Base-by-base conservation (phyloP, 2,888 invertebrate genomes). In the Tipula confusa region DNA sequence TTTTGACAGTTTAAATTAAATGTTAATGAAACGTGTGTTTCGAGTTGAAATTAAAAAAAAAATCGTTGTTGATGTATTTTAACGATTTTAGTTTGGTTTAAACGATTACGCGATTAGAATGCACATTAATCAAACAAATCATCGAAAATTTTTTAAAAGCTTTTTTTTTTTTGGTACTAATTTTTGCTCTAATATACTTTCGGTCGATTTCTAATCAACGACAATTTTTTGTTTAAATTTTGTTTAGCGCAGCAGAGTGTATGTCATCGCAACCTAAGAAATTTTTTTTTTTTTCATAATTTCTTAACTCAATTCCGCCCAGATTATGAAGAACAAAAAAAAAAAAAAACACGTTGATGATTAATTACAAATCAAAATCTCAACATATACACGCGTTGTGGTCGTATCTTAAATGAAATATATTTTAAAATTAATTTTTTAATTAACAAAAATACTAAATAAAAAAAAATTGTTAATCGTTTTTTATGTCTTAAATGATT, bases 1-100 rank as follows among this genome's bases (percentile, higher is more conserved):
- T 64, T 64, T 64, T 64, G 64, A 64, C 64, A 64, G 64, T 24
- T 64, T 64, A 64, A 64, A 64, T 64, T 64, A 64, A 64, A 64
- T 64, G 64, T 64, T 64, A 64, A 24, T 24, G 24, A 64, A 24
- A 64, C 24, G 9, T 64, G 64, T 24, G 24, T 64, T 64, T 64
- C 64, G 64, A 64, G 64, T 18, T 43, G 43, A 43, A 43, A 43
- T 7, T 43, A n/a, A n/a, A n/a, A n/a, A n/a, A n/a, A n/a, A n/a
- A n/a, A n/a, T n/a, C n/a, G n/a, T n/a, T n/a, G n/a, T n/a, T n/a
- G n/a, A n/a, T n/a, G n/a, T n/a, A n/a, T n/a, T n/a, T n/a, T n/a
- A n/a, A n/a, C n/a, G n/a, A n/a, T n/a, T n/a, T n/a, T n/a, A n/a
- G n/a, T n/a, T n/a, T n/a, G n/a, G 38, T 38, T 13, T 38, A 38